Base-by-base conservation (phyloP, 2,797 vertebrate genomes). In the Melanotaenia maccullochi region DNA sequence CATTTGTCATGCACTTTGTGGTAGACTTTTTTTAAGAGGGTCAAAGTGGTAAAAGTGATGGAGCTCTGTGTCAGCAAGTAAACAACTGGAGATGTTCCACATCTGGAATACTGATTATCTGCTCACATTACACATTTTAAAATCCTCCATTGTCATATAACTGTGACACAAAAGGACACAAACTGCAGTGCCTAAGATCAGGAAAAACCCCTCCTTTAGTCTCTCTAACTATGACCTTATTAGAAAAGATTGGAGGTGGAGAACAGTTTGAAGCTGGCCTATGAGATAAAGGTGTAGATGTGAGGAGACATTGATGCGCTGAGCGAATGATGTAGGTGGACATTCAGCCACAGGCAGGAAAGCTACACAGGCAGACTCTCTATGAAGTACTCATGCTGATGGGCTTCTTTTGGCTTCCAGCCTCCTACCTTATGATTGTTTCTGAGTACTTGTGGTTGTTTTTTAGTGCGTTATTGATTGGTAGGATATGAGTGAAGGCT, bases 401-500 rank as follows among this genome's bases (percentile, higher is more conserved):
- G 9, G 73, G 76, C 68, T 70, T 67, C 63, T 65, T 59, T 72
- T 70, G 58, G 57, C 78, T 73, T 54, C 73, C 78, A 52, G 4
- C 47, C 70, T 60, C 42, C 42, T 60, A 68, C 73, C 47, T 83
- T 73, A 70, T 85, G 82, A 90, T 87, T 90, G 82, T 85, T 81
- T 57, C 64, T 62, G 82, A 87, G 85, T 62, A 73, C 83, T 76
- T 61, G 70, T 52, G 77, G 79, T 76, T 88, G 79, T 65, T 84
- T 87, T 82, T 83, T 62, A 81, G 73, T 75, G 75, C 35, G 57
- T 36, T 88, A 90, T 92, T 88, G 89, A 94, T 91, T 89, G 55
- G 64, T 57, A 60, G 70, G 51, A 76, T 73, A 66, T 67, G 54
- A 79, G 51, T 36, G 38, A 73, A 67, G 38, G 72, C 65, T 72